Conservation (phyloP, 2,113 vertebrate species). For the Motacilla alba region DNA sequence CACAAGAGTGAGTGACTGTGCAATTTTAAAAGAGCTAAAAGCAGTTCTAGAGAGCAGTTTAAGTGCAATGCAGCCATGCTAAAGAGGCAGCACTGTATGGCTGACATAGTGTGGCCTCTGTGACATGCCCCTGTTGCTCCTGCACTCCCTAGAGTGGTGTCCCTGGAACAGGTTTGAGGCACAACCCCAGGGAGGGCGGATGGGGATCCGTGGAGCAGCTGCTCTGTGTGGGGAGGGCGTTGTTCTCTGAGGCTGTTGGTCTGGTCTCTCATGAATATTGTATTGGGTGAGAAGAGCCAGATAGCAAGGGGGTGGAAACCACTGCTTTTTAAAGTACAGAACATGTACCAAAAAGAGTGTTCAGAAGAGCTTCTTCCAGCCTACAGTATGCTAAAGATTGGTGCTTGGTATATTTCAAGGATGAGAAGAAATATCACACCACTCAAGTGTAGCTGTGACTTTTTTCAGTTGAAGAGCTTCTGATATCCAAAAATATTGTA, state of each 20-base stretch:
- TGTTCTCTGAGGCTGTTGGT: neutral
- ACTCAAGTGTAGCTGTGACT: neutral
- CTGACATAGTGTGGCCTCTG: neutral
- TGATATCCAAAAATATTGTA: neutral
- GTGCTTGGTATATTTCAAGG: neutral
- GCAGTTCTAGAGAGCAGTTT: neutral
- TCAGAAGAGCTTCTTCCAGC: neutral
- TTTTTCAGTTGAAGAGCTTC: neutral
- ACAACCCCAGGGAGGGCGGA: neutral
- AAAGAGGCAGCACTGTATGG: neutral
- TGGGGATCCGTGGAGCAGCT: neutral
- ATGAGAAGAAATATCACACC: neutral
- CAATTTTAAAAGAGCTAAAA: neutral
- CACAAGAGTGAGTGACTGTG: neutral
- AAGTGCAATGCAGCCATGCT: fast-evolving
- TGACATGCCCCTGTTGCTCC: fast-evolving
- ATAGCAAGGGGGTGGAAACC: neutral
- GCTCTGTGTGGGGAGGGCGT: neutral
- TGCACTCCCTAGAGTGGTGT: neutral
- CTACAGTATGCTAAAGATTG: neutral
- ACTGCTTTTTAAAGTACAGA: conserved; percentile 16
- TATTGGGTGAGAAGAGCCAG: neutral
- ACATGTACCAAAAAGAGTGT: neutral
- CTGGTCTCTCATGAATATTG: conserved; percentile 6
- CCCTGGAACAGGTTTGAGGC: neutral